Conservation (phyloP, 2,797 vertebrate species). For the Helostoma temminkii region DNA sequence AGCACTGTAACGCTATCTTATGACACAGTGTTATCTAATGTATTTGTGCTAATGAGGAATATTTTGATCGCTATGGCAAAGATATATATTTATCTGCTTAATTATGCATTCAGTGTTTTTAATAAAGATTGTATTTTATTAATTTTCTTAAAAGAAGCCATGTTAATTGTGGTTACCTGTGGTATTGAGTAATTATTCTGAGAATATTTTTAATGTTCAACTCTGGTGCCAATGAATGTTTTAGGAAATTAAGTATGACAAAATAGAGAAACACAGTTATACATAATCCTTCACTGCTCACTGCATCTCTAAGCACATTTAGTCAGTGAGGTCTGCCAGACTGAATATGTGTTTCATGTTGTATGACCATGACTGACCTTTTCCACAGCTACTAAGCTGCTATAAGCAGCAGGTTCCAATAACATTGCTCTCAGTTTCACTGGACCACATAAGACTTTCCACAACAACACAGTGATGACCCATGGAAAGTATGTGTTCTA, state of each 20-base stretch:
- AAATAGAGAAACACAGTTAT: not conserved
- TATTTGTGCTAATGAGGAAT: slow-evolving; percentile 17
- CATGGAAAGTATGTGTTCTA: slow-evolving; percentile 45
- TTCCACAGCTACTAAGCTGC: slow-evolving; percentile 41
- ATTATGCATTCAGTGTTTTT: slow-evolving; percentile 61
- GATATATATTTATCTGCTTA: slow-evolving; percentile 44
- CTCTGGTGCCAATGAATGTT: not conserved
- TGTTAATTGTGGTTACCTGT: slow-evolving; percentile 13
- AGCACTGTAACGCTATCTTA: slow-evolving; percentile 12
- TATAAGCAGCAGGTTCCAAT: slow-evolving; percentile 31
- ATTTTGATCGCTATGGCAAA: slow-evolving; percentile 29
- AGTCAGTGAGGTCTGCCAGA: slow-evolving; percentile 4
- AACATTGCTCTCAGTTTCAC: slow-evolving; percentile 41
- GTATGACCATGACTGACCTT: slow-evolving; percentile 31
- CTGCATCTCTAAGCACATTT: slow-evolving; percentile 6
- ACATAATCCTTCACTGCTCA: not conserved
- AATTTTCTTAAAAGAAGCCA: slow-evolving; percentile 51
- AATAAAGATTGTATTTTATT: slow-evolving; percentile 80
- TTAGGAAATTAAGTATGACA: slow-evolving; percentile 2
- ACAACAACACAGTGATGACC: slow-evolving; percentile 32
- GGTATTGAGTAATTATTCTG: not conserved
- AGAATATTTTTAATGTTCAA: too few species aligned
- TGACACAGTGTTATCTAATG: slow-evolving; percentile 4
- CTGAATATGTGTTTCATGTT: slow-evolving; percentile 10
- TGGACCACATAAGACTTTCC: slow-evolving; percentile 57